These are phyloP conservation scores for Gastrophysa polygoni DNA, from an alignment of 2,888 invertebrate species.

Conservation along the genomic window DNA sequence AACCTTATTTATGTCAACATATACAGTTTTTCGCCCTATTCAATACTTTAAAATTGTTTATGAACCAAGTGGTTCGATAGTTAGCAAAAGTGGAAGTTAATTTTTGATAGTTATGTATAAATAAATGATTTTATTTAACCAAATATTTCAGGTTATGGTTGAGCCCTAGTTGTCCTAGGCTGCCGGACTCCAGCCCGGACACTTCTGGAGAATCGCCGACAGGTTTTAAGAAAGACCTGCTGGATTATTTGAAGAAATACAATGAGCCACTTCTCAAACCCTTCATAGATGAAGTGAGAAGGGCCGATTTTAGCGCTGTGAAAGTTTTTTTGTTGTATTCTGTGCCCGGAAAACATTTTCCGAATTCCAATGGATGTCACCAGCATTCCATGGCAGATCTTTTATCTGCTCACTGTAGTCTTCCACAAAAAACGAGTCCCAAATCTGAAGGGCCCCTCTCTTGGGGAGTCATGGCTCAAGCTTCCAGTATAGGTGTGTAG, in stretches of 20 bases:
- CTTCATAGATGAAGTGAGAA: conserved; percentile 76
- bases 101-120: too few species aligned
- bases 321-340: conserved; percentile 88
- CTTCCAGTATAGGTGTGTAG: conserved; percentile 84
- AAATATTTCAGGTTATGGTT: conserved; percentile 77
- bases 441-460: conserved; percentile 53
- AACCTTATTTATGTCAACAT: too few species aligned
- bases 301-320: conserved; percentile 81
- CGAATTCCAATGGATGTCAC: conserved; percentile 52
- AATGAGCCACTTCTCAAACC: conserved; percentile 68
- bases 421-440: conserved; percentile 53
- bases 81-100: too few species aligned
- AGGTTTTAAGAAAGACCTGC: conserved; percentile 77
- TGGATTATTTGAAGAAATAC: conserved; percentile 79
- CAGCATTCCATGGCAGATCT: conserved; percentile 66
- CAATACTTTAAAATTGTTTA: too few species aligned
- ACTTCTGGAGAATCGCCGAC: conserved; percentile 81
- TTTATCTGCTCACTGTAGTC: conserved; percentile 68
- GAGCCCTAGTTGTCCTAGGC: conserved; percentile 76
- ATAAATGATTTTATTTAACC: too few species aligned
- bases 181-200: conserved; percentile 63
- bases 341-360: conserved; percentile 78
- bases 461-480: conserved; percentile 75
- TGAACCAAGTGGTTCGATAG: too few species aligned
- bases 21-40: too few species aligned